Evolutionary conservation across 2,113 vertebrate genomes (phyloP), one percentile per base, ranked within the genome.

Genomic region (Stegastes partitus): DNA sequence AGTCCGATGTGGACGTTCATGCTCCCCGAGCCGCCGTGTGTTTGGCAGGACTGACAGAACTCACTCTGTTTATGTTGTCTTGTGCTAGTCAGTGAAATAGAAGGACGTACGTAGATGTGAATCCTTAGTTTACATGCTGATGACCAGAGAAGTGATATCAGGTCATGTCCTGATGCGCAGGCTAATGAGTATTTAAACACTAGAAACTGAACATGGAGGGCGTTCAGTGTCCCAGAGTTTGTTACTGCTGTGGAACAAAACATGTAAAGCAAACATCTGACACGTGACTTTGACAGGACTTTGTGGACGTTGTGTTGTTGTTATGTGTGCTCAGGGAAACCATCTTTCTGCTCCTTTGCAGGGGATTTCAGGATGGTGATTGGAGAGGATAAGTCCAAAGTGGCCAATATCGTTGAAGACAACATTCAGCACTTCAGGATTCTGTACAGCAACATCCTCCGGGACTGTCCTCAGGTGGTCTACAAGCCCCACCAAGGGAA

Each of bases 331-430:
- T 22, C 1, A 44, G 22, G 14, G 11, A 44, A 72, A 64, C 21
- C 28, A 68, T 42, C 54, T 79, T 77, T 73, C 62, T 87, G 64
- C 53, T 26, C 6, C 55, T 74, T 22, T 62, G 18, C 57, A 95
- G 98, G 98, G 18, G 98, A 99, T 93, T 98, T 99, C 89, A 94
- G 98, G 74, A 99, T 99, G 98, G 85, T 99, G 71, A 81, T 99
- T 63, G 98, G 98, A 83, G 98, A 99, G 85, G 97, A 99, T 87
- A 97, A 94, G 91, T 85, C 77, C 7, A 99, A 99, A 82, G 96
- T 99, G 69, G 84, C 93, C 83, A 99, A 99, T 79, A 97, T 99
- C 0, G 97, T 99, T 80, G 96, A 90, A 56, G 95, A 96, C 77
- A 99, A 97, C 77, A 37, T 97, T 63, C 81, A 93, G 16, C 95